Percentiles rank a stretch among this genome's conserved stretches.
phyloP scores from a whole-genome alignment of 2,797 vertebrate species.

The Astyanax mexicanus region DNA sequence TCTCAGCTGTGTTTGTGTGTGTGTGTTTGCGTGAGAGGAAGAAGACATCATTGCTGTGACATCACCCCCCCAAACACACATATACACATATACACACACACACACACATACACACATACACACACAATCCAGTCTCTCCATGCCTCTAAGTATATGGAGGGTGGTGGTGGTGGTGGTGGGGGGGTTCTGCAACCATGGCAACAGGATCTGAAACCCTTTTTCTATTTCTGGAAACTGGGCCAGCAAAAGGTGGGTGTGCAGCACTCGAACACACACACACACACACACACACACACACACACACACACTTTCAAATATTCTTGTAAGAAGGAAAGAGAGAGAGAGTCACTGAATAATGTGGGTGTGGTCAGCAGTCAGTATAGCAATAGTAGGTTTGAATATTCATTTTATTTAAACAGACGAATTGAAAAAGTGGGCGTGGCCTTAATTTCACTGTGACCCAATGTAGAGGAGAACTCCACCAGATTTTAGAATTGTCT shows the following conservation, averaged over 20 bases:
- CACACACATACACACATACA: no score
- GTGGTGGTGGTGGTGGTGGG: constrained; percentile 13
- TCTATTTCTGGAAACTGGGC: constrained; percentile 78
- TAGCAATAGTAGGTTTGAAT: no score
- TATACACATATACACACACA: no score
- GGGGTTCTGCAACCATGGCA: constrained; percentile 74
- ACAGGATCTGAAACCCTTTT: constrained; percentile 70
- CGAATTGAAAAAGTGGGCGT: no score
- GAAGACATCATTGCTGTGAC: constrained; percentile 13
- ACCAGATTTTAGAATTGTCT: no score
- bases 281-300: constrained; percentile 37
- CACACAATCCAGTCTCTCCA: constrained; percentile 15
- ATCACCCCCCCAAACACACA: no score
- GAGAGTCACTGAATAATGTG: no score
- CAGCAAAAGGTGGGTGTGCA: constrained; percentile 44
- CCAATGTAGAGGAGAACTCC: no score
- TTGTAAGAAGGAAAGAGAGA: no score
- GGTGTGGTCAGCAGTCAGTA: not conserved
- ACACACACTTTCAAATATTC: not conserved
- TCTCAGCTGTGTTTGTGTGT: constrained; percentile 51
- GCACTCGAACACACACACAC: not conserved
- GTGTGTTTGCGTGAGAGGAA: not conserved
- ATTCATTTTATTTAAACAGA: no score
- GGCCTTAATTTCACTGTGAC: no score
- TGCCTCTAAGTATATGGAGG: no score